phyloP scores from a whole-genome alignment of 2,113 vertebrate species.

The Scophthalmus maximus region DNA sequence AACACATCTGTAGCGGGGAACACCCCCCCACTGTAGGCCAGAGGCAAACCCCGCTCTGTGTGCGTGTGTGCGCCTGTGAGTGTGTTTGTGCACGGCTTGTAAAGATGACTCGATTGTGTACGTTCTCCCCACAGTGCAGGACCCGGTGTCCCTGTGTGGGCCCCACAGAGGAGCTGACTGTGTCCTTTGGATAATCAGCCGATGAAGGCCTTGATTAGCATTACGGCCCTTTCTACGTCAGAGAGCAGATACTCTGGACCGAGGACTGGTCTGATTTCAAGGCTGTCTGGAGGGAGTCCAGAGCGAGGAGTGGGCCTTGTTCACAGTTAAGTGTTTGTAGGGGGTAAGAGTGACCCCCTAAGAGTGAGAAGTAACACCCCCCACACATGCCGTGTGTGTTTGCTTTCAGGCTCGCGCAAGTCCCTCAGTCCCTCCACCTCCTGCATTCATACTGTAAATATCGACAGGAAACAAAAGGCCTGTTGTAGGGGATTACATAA shows the following conservation, averaged over 20 bases:
- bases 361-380: slow-evolving; percentile 46
- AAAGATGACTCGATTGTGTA: slow-evolving; percentile 42
- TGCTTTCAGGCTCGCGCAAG: slow-evolving; percentile 40
- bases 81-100: slow-evolving; percentile 39
- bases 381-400: slow-evolving; percentile 45
- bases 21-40: slow-evolving; percentile 62
- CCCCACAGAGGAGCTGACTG: slow-evolving; percentile 52
- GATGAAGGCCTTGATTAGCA: slow-evolving; percentile 64
- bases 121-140: slow-evolving; percentile 22
- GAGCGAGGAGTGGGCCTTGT: slow-evolving; percentile 36
- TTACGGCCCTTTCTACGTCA: slow-evolving; percentile 60
- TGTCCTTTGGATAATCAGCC: slow-evolving; percentile 63
- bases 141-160: slow-evolving; percentile 54
- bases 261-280: slow-evolving; percentile 33
- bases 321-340: slow-evolving; percentile 37
- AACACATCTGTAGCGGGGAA: slow-evolving; percentile 73
- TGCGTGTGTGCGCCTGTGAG: slow-evolving; percentile 24
- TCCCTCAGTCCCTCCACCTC: neutral
- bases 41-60: slow-evolving; percentile 46
- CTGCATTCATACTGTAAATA: slow-evolving; percentile 1
- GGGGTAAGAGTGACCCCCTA: slow-evolving; percentile 36
- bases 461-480: slow-evolving; percentile 24
- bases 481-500: slow-evolving; percentile 12
- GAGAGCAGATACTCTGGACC: slow-evolving; percentile 47
- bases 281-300: slow-evolving; percentile 48